These are phyloP conservation scores for Ctenicera cuprea DNA, from an alignment of 2,888 invertebrate genomes.

Conservation along the genomic window DNA sequence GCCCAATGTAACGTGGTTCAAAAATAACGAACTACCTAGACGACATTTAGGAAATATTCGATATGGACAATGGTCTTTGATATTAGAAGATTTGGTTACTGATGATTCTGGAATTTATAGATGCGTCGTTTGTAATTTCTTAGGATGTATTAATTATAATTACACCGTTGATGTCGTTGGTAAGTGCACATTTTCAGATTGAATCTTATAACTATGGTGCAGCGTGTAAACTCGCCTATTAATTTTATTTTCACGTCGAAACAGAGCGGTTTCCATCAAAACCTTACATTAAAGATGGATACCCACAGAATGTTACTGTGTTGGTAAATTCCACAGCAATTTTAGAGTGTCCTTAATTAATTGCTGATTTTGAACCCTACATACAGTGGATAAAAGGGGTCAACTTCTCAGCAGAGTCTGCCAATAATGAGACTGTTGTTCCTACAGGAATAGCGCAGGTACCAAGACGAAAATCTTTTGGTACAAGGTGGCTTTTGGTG, in stretches of 20 bases:
- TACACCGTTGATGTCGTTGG: slow-evolving; percentile 83
- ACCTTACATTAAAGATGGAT: slow-evolving; percentile 88
- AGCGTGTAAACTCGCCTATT: background rate
- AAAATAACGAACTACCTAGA: slow-evolving; percentile 80
- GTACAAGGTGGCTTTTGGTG: slow-evolving; percentile 37
- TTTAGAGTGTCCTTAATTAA: slow-evolving; percentile 86
- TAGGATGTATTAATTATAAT: slow-evolving; percentile 86
- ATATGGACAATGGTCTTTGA: slow-evolving; percentile 83
- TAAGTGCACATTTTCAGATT: slow-evolving; percentile 70
- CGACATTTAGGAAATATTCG: slow-evolving; percentile 80
- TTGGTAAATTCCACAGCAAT: slow-evolving; percentile 81
- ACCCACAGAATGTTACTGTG: slow-evolving; percentile 88
- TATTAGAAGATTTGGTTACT: slow-evolving; percentile 87
- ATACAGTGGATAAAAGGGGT: slow-evolving; percentile 84
- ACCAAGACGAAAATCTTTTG: slow-evolving; percentile 45
- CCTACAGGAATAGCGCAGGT: slow-evolving; percentile 73
- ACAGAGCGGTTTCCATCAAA: slow-evolving; percentile 88
- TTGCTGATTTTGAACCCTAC: slow-evolving; percentile 88
- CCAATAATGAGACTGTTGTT: slow-evolving; percentile 56
- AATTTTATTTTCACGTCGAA: slow-evolving; percentile 54
- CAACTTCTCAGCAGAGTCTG: slow-evolving; percentile 44
- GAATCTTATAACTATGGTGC: background rate
- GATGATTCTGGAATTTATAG: slow-evolving; percentile 92
- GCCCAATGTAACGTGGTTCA: slow-evolving; percentile 91
- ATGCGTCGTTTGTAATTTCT: slow-evolving; percentile 88